Percentiles rank a stretch among this genome's conserved stretches.
These are phyloP conservation scores for Furnarius figulus DNA, from an alignment of 2,113 vertebrate species.

Conservation along the genomic window DNA sequence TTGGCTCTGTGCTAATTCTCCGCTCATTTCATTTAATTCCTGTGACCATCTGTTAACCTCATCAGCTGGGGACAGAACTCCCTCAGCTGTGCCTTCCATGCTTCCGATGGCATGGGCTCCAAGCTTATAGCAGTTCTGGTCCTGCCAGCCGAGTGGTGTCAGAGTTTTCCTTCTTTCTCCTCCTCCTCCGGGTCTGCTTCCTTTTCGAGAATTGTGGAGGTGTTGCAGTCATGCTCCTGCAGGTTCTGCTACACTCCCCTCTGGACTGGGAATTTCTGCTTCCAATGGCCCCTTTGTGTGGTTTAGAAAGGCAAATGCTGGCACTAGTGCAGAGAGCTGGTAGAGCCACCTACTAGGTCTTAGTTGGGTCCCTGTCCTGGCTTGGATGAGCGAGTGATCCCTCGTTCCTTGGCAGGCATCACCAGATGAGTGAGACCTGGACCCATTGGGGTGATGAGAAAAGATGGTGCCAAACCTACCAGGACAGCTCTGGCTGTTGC, in stretches of 20 bases:
- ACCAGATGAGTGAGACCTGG: rapidly evolving
- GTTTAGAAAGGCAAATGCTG: not conserved
- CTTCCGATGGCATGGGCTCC: not conserved
- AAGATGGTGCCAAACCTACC: not conserved
- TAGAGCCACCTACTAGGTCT: not conserved
- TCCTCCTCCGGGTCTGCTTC: not conserved
- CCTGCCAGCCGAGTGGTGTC: rapidly evolving
- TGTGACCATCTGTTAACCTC: not conserved
- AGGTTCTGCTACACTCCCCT: not conserved
- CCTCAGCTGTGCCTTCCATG: not conserved
- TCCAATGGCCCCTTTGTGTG: not conserved
- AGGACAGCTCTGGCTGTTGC: not conserved
- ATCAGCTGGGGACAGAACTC: not conserved
- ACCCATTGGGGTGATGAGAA: not conserved
- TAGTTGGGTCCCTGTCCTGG: not conserved
- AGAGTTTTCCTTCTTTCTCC: not conserved
- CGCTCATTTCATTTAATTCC: not conserved
- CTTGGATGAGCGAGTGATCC: rapidly evolving
- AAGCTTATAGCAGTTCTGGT: not conserved
- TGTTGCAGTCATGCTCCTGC: not conserved
- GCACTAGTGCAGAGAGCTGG: not conserved
- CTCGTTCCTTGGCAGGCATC: rapidly evolving
- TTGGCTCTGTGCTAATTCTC: not conserved
- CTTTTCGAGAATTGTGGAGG: not conserved
- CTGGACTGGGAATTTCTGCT: not conserved